Base-by-base conservation (phyloP, 2,113 vertebrate genomes). In the Uropsilus gracilis region DNA sequence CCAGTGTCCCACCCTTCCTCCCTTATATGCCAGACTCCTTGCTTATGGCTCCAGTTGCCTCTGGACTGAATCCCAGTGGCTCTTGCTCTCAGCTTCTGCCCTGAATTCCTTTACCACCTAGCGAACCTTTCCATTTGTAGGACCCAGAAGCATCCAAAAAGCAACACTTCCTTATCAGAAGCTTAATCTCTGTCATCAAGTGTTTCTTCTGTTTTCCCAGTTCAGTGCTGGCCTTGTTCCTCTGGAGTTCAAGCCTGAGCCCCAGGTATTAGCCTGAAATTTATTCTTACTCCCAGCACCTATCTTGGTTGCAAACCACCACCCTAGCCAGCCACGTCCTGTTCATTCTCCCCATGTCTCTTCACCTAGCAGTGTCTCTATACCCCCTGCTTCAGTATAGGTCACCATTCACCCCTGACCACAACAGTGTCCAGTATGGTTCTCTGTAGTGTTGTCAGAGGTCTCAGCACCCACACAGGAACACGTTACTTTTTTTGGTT, bases 401-500 rank as follows among this genome's bases (percentile, higher is more conserved):
- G 66, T 82, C 28, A 37, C 81, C 55, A 24, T 18, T 69, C 44
- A 55, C 63, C 12, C 12, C 55, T 20, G 22, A 30, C 72, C 6
- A 22, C n/a, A 6, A 1, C 5, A 3, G 30, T 53, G 37, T 24
- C 30, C 26, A 37, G 28, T 30, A 42, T 53, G n/a, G 26, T 17
- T 30, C 39, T 24, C 69, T 63, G 57, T 12, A 32, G 61, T 76
- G 59, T 57, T 57, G 26, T 28, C 37, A 14, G 39, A 72, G 76
- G 66, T 50, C 22, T 22, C 78, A 71, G 71, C 69, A 53, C 63
- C 7, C 53, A 53, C 8, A 1, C 11, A 3, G 32, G 48, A 50
- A 50, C 11, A 0, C 0, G 20, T 16, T 73, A 7, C 16, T 46
- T 28, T 71, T 9, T n/a, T n/a, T n/a, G n/a, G n/a, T n/a, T n/a